Conservation (phyloP, 2,888 invertebrate species). For the Ariolimax columbianus region DNA sequence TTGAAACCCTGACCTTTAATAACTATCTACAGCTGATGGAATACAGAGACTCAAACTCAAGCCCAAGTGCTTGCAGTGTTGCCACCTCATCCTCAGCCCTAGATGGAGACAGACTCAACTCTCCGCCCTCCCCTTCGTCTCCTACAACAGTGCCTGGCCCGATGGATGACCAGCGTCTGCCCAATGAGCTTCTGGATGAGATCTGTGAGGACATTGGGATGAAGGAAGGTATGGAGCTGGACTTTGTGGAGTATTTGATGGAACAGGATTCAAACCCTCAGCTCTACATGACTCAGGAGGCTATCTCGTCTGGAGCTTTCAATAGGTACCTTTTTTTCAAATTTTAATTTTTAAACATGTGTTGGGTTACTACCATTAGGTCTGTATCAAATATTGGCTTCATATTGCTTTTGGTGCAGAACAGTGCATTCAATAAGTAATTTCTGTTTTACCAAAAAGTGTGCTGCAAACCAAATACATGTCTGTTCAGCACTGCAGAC, state of each 20-base stretch:
- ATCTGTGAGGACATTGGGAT: constrained; percentile 78
- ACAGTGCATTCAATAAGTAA: too few species aligned
- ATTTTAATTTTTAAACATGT: too few species aligned
- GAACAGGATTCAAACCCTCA: constrained; percentile 69
- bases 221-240: constrained; percentile 78
- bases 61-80: constrained; percentile 54
- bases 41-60: constrained; percentile 72
- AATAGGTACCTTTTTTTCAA: constrained; percentile 45
- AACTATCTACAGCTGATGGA: constrained; percentile 71
- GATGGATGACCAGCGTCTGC: constrained; percentile 66
- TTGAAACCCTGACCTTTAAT: too few species aligned
- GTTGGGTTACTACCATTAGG: too few species aligned
- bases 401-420: too few species aligned
- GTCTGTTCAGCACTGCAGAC: too few species aligned
- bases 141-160: constrained; percentile 60
- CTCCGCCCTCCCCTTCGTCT: constrained; percentile 70
- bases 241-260: constrained; percentile 76
- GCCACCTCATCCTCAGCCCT: constrained; percentile 66
- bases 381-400: too few species aligned
- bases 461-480: too few species aligned
- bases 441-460: too few species aligned
- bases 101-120: constrained; percentile 67
- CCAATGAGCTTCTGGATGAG: constrained; percentile 76
- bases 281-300: constrained; percentile 72
- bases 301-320: constrained; percentile 49